Base-by-base conservation (phyloP, 2,888 invertebrate species). In the Phrixothrix hirtus region DNA sequence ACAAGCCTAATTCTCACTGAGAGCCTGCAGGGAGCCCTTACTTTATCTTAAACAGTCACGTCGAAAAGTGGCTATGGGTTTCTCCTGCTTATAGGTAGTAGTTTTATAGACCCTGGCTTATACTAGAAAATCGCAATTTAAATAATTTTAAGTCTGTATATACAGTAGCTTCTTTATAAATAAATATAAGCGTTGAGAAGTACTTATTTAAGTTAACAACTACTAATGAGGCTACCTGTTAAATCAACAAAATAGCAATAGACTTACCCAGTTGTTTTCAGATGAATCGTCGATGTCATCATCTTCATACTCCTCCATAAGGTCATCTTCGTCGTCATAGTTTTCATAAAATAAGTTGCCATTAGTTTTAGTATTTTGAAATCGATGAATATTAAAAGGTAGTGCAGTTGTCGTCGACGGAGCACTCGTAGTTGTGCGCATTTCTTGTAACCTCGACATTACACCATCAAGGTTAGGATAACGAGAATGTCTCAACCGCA, bases 311-410 rank as follows among this genome's bases (percentile, higher is more conserved):
- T 53, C 37, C 1, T 32, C 46, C 9, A 35, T 3, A 9, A 35
- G 26, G 12, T 34, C 37, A 9, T 31, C 38, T 17, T 37, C 36
- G n/a, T 67, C 57, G 37, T 62, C 56, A 58, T 64, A 54, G 55
- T 58, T 48, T 46, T 64, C 57, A 55, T 61, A 7, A 12, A 53
- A 42, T 17, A 53, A 25, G 27, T 42, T 46, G 36, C 47, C 34
- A 15, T 48, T 41, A 7, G 35, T 34, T 7, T 41, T 45, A 25
- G 15, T 13, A 17, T 25, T 31, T 12, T 46, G 35, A 14, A 29
- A 27, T 10, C 39, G 38, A 27, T 41, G 45, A 25, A 39, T 35
- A 15, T 16, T 7, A 10, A 13, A 16, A 10, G 43, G 36, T 1
- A 27, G 13, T 25, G 44, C 37, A 9, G 44, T 41, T 3, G 47